Conservation (phyloP, 2,888 invertebrate genomes). For the Dimorphilus gyrociliatus region DNA sequence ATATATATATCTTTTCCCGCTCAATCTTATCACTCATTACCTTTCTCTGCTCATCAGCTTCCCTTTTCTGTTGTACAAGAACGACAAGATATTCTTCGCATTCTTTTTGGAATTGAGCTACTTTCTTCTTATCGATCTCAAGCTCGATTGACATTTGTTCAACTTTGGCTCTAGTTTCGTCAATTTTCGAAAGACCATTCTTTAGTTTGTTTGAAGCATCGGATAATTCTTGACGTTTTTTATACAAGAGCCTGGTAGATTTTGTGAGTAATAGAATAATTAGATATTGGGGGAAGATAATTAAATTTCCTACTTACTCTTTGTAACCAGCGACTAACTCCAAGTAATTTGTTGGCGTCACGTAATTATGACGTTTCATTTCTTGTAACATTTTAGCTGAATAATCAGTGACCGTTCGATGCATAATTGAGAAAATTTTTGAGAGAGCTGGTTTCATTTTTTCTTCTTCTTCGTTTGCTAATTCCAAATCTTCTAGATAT, state of each 20-base stretch:
- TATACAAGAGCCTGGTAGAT: constrained; percentile 48
- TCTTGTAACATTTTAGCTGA: constrained; percentile 57
- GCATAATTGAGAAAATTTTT: constrained; percentile 60
- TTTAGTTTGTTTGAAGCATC: constrained; percentile 56
- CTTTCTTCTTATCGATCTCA: constrained; percentile 52
- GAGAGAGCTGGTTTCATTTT: constrained; percentile 44
- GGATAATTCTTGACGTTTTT: constrained; percentile 54
- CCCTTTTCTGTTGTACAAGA: constrained; percentile 60
- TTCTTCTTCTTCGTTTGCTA: constrained; percentile 38
- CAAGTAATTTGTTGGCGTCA: constrained; percentile 71
- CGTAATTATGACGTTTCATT: constrained; percentile 65
- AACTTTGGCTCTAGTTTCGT: constrained; percentile 65
- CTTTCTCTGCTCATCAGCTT: constrained; percentile 64
- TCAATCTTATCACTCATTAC: too few relatives aligned
- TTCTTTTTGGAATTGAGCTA: constrained; percentile 55
- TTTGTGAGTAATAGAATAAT: neutral
- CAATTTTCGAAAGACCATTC: constrained; percentile 67
- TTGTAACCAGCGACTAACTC: constrained; percentile 69
- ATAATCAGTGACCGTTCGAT: constrained; percentile 59
- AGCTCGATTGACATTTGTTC: constrained; percentile 66
- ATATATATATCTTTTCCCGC: too few relatives aligned
- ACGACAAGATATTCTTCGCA: constrained; percentile 69
- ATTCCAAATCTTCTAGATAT: constrained; percentile 55
- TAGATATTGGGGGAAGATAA: too few relatives aligned
- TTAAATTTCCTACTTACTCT: constrained; percentile 12